Evolutionary conservation across 2,113 vertebrate species (phyloP), one percentile per base, ranked within the genome.

Genomic region (Cyphomyrus plagiostoma): DNA sequence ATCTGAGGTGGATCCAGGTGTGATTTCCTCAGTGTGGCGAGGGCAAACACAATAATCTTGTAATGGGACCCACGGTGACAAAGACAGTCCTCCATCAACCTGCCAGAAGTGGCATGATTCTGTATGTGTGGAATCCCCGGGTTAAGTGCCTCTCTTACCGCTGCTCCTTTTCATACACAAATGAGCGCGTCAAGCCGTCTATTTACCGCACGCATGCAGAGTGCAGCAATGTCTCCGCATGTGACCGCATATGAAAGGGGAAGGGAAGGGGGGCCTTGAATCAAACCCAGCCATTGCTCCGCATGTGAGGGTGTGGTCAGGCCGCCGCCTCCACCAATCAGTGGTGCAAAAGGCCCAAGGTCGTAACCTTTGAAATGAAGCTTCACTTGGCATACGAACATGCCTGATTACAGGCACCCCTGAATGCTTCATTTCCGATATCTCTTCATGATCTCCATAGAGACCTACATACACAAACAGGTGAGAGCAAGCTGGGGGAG

Each of bases 131-230:
- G 91, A 94, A 95, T 94, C 91, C 95, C 92, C 91, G 94, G 92
- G 94, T 96, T 94, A 96, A 95, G 92, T 94, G 94, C 92, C 93
- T 93, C 92, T 93, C 95, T 95, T 95, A 96, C 94, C 93, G 91
- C 90, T 46, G 90, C 90, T 91, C 92, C 94, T 94, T 96, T 96
- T 96, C 95, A 96, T 94, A 96, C 95, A 94, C 94, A 95, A 95
- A 96, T 95, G 90, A 89, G 3, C 23, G 90, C 74, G 91, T 92
- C 93, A 89, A 83, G 93, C 93, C 93, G 94, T 94, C 94, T 95
- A 95, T 95, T 96, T 95, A 95, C 93, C 91, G 93, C 94, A 94
- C 94, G 95, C 93, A 93, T 92, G 93, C 92, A 91, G 91, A 91
- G 92, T 94, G 77, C 53, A 21, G 53, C 53, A 56, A 56, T 2